phyloP scores from a whole-genome alignment of 2,113 vertebrate genomes.

The Pitta sordida region DNA sequence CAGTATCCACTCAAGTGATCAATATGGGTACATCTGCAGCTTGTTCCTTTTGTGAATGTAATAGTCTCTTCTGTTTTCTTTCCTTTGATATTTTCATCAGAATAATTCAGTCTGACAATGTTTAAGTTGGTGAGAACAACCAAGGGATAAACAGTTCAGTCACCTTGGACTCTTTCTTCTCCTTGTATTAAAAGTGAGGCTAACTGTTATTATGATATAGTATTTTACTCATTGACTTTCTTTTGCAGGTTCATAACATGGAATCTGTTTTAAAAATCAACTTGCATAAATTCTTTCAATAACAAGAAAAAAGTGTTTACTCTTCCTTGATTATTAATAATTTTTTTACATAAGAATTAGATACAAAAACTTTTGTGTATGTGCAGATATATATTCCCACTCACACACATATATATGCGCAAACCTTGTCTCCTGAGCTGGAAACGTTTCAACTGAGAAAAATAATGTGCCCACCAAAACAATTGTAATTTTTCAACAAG shows the following conservation, averaged over 20 bases:
- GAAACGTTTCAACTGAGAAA: slow-evolving; percentile 26
- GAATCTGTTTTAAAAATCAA: slow-evolving; percentile 12
- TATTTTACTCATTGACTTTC: slow-evolving; percentile 62
- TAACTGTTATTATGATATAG: slow-evolving; percentile 46
- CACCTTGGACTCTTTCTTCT: slow-evolving; percentile 59
- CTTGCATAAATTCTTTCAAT: slow-evolving; percentile 58
- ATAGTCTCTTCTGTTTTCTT: background rate
- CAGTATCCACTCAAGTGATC: background rate
- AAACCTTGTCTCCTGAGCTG: slow-evolving; percentile 1
- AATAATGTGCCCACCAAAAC: slow-evolving; percentile 24
- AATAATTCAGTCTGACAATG: slow-evolving; percentile 58
- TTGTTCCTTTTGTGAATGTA: background rate
- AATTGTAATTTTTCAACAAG: slow-evolving; percentile 67
- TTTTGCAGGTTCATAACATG: slow-evolving; percentile 43
- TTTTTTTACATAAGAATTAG: background rate
- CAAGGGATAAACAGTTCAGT: slow-evolving; percentile 47
- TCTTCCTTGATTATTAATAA: slow-evolving; percentile 19
- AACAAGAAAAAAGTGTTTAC: slow-evolving; percentile 26
- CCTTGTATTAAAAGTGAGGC: slow-evolving; percentile 16
- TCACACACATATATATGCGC: background rate
- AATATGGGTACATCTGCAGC: background rate
- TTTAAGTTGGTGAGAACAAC: slow-evolving; percentile 42
- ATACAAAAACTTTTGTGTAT: background rate
- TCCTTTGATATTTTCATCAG: slow-evolving; percentile 49
- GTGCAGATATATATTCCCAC: background rate